A percentile compares a stretch with the other conserved stretches of the same genome.
phyloP scores from a whole-genome alignment of 1,140 invertebrate species.

The Drosophila quadrilineata region DNA sequence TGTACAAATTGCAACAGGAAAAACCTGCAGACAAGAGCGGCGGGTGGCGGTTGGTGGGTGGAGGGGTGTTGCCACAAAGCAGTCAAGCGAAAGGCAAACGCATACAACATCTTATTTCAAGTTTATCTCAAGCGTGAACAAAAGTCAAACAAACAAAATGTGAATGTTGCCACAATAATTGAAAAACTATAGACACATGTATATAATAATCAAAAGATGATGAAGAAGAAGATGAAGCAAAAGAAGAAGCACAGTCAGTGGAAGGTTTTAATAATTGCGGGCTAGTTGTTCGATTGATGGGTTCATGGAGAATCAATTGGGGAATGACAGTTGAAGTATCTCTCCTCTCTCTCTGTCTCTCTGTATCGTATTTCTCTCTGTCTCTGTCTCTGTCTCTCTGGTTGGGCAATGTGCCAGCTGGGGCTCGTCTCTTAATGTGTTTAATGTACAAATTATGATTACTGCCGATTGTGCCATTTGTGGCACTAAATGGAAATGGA shows the following conservation, averaged over 20 bases:
- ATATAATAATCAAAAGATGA: no score
- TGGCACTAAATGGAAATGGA: no score
- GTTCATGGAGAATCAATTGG: constrained; percentile 19
- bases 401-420: constrained; percentile 50
- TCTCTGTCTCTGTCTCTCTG: no score
- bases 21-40: constrained; percentile 39
- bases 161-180: constrained; percentile 9
- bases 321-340: constrained; percentile 30
- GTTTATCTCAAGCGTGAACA: constrained; percentile 63
- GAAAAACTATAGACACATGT: constrained; percentile 18
- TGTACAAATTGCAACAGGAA: constrained; percentile 70
- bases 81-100: constrained; percentile 47
- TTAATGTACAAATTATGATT: constrained; percentile 74
- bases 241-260: no score
- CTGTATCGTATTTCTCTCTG: no score
- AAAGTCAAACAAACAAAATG: constrained; percentile 20
- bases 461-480: constrained; percentile 63
- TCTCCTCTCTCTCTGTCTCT: no score
- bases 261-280: constrained; percentile 26
- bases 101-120: constrained; percentile 47
- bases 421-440: constrained; percentile 52
- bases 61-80: constrained; percentile 5
- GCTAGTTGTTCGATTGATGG: constrained; percentile 2
- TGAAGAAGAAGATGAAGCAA: no score
- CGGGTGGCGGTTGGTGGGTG: background rate